phyloP scores from a whole-genome alignment of 1,140 invertebrate species.

The Phymorhynchus buccinoides region DNA sequence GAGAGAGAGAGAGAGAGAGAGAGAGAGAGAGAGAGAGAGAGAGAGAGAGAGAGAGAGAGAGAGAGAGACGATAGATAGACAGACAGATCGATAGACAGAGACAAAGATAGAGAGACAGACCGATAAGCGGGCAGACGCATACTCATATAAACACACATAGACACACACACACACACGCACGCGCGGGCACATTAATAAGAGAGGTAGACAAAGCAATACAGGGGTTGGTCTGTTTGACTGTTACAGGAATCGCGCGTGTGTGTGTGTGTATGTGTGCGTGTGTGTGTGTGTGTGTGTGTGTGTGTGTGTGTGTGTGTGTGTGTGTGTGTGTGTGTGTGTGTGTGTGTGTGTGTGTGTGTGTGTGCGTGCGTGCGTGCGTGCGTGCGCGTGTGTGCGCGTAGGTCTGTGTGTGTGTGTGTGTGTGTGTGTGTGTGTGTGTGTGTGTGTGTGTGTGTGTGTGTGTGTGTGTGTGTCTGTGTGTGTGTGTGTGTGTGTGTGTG shows the following conservation, averaged over 20 bases:
- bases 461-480: neutral
- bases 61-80: neutral
- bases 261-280: slow-evolving; percentile 11
- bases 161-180: neutral
- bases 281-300: slow-evolving; percentile 1
- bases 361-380: no score
- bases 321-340: no score
- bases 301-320: neutral
- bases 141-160: neutral
- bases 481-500: no score
- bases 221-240: neutral
- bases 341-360: no score
- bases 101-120: neutral
- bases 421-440: neutral
- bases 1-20: neutral
- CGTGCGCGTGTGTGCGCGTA: no score
- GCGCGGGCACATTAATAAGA: neutral
- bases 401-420: no score
- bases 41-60: neutral
- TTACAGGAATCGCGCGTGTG: neutral
- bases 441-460: neutral
- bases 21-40: no score
- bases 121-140: neutral
- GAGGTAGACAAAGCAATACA: neutral
- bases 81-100: neutral